phyloP scores from a whole-genome alignment of 2,888 invertebrate species.

The Dolichomitus sp. region DNA sequence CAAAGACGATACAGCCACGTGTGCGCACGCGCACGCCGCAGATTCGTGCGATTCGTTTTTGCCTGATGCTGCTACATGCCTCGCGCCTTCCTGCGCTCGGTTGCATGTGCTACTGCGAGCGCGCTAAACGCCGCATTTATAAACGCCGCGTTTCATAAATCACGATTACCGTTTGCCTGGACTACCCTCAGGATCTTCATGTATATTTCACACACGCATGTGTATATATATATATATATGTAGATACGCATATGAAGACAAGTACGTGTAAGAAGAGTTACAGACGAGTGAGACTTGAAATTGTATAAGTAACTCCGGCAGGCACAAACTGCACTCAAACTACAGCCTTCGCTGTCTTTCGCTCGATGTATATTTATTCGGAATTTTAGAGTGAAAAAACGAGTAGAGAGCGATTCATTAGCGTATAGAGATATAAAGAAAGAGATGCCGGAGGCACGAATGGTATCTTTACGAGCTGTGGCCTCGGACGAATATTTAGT shows the following conservation, averaged over 20 bases:
- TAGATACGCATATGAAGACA: neutral
- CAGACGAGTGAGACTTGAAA: slow-evolving; percentile 12
- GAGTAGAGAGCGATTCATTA: slow-evolving; percentile 16
- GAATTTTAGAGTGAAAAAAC: slow-evolving; percentile 25
- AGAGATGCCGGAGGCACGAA: slow-evolving; percentile 32
- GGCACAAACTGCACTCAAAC: slow-evolving; percentile 12
- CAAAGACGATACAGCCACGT: slow-evolving; percentile 3
- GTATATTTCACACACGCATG: neutral
- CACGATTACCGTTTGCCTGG: slow-evolving; percentile 60
- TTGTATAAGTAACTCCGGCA: slow-evolving; percentile 26
- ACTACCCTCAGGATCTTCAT: slow-evolving; percentile 33
- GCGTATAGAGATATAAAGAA: slow-evolving; percentile 9
- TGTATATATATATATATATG: neutral
- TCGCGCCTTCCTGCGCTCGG: slow-evolving; percentile 1
- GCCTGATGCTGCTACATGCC: slow-evolving; percentile 8
- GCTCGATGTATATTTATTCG: slow-evolving; percentile 36
- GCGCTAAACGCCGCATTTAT: slow-evolving; percentile 61
- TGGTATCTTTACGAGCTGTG: slow-evolving; percentile 56
- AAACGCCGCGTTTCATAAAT: slow-evolving; percentile 60
- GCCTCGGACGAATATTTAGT: slow-evolving; percentile 53
- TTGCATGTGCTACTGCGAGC: slow-evolving; percentile 15
- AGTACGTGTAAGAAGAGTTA: slow-evolving; percentile 5
- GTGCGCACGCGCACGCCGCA: slow-evolving; percentile 3
- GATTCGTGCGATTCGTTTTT: slow-evolving; percentile 20
- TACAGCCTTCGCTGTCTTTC: neutral